Evolutionary conservation across 2,113 vertebrate species (phyloP), one percentile per base, ranked within the genome.

Genomic region (Propithecus coquereli): DNA sequence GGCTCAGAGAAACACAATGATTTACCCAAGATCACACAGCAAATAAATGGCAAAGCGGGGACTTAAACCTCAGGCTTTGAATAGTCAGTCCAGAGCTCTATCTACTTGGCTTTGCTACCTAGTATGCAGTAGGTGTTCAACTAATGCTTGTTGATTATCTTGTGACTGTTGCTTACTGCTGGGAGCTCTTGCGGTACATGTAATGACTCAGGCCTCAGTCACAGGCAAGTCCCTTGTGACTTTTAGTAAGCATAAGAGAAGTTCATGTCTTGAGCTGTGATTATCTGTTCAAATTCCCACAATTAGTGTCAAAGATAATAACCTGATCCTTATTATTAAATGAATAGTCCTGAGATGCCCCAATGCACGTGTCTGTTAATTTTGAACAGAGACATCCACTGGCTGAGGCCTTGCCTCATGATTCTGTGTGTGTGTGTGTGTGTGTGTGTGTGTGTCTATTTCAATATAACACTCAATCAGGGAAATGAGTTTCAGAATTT

Each of bases 281-380:
- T 98, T 97, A 97, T 95, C 82, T 8, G 0, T 50, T 98, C 87
- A 84, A 90, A 95, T 97, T 97, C 61, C 74, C 96, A 47, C 80
- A 92, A 95, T 20, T 14, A 90, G 32, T 94, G 91, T 97, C 86
- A 83, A 97, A 95, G 87, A 96, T 95, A 94, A 97, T 85, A 93
- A 76, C 52, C 57, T 65, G 65, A 91, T 70, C 61, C 45, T 97
- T 97, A 87, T 95, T 98, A 97, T 97, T 98, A 97, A 96, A 80
- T 94, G 87, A 94, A 52, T 83, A 94, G 79, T 87, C 85, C 94
- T 54, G 76, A 92, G 93, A 68, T 96, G 83, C 91, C 83, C 80
- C 76, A 32, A 8, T 86, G 87, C 82, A 96, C 84, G 87, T 95
- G 96, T 85, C 94, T 18, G 4, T 43, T 79, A 65, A 22, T 83